phyloP scores from a whole-genome alignment of 2,113 vertebrate species.

The Indicator maculatus region DNA sequence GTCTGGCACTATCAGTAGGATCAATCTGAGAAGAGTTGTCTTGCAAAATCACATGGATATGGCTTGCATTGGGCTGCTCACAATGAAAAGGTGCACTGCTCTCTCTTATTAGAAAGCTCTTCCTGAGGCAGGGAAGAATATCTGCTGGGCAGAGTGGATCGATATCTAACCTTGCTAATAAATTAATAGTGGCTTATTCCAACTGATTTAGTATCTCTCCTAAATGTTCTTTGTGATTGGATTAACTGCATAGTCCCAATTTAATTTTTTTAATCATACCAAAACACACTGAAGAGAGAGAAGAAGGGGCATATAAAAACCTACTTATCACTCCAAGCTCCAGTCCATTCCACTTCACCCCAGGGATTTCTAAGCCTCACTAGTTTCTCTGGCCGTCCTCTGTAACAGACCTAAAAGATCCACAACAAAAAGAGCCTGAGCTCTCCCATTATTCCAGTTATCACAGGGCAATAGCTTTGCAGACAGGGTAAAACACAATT shows the following conservation, averaged over 20 bases:
- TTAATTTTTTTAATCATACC: neutral
- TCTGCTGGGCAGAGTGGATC: neutral
- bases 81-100: neutral
- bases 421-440: constrained; percentile 27
- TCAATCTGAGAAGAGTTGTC: neutral
- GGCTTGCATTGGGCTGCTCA: neutral
- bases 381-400: constrained; percentile 68
- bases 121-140: neutral
- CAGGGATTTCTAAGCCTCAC: constrained; percentile 86
- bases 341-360: constrained; percentile 89
- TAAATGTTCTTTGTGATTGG: neutral
- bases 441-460: neutral
- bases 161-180: neutral
- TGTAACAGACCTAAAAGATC: constrained; percentile 74
- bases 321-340: constrained; percentile 89
- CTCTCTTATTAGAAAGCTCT: neutral
- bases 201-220: neutral
- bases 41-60: neutral
- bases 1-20: neutral
- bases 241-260: neutral
- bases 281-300: neutral
- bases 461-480: neutral
- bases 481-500: neutral
- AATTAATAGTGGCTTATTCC: constrained; percentile 45
- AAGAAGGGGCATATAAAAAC: constrained; percentile 11